phyloP scores from a whole-genome alignment of 1,140 invertebrate species.

The Trichogramma pretiosum region DNA sequence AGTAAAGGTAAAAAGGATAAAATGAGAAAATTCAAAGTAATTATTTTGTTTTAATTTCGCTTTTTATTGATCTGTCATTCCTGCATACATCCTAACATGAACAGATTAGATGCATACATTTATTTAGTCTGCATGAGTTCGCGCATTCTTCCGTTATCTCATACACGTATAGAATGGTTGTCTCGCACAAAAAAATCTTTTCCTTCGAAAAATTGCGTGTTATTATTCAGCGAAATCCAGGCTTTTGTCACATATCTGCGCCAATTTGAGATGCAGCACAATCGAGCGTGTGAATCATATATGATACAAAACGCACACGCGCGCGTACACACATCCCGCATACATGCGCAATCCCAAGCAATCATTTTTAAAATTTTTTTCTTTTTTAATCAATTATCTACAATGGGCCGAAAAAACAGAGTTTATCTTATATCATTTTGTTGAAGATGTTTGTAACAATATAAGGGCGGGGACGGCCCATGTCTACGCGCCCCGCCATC shows the following conservation, averaged over 20 bases:
- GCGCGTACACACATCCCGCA: no score
- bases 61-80: conserved; percentile 39
- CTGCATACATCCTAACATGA: conserved; percentile 44
- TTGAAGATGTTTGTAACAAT: conserved; percentile 9
- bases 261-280: no score
- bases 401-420: conserved; percentile 43
- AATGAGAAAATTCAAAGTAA: no score
- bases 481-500: conserved; percentile 46
- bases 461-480: conserved; percentile 44
- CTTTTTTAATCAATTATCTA: conserved; percentile 41
- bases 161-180: conserved; percentile 28
- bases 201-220: background rate
- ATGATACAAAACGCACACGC: no score
- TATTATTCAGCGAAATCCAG: background rate
- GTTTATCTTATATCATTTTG: no score
- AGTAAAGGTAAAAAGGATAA: no score
- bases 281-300: no score
- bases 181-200: background rate
- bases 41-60: conserved; percentile 29
- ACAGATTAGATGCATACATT: conserved; percentile 42
- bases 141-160: conserved; percentile 28
- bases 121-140: conserved; percentile 31
- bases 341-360: no score
- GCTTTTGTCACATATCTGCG: no score
- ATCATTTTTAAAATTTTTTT: conserved; percentile 11